Base-by-base conservation (phyloP, 2,888 invertebrate species). In the Desoria tigrina region DNA sequence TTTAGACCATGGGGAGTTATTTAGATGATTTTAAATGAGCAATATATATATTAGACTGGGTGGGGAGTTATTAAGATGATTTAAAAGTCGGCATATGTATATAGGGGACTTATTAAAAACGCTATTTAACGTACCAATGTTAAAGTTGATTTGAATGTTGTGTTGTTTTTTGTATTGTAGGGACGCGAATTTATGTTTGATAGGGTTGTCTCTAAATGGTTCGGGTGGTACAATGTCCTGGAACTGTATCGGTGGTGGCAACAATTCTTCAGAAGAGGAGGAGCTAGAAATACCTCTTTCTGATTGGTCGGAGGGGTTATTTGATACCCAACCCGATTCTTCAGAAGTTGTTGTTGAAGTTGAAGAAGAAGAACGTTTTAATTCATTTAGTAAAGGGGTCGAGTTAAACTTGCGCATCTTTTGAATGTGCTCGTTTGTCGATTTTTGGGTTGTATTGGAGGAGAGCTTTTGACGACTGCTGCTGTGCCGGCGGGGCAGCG, bases 301-400 rank as follows among this genome's bases (percentile, higher is more conserved):
- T 32, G 32, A 32, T 32, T 32, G 6, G 32, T 32, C 11, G 32
- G 4, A n/a, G 1, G 59, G 54, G 24, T 63, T 63, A 42, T 63
- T 63, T 24, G 63, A 63, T 2, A 92, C 90, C 91, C 92, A 92
- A 1, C 92, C 92, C 78, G 91, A 91, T 80, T 90, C 89, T 79
- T 92, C 92, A 77, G 90, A 57, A 6, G 63, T 63, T 60, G 63
- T 32, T 11, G 32, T 62, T 66, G 42, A 59, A 66, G 21, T 49
- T 59, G 49, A 66, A 24, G 56, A 63, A 62, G 53, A 59, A 66
- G 27, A 62, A 62, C 66, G 63, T 66, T 18, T 63, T 18, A 67
- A 63, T 53, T 67, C 67, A 23, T 63, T 67, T 3, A 67, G 53
- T 39, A 67, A 28, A 2, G 67, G 67, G 0, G 67, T 67, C 7